phyloP scores from a whole-genome alignment of 2,113 vertebrate genomes.

The Alligator mississippiensis region DNA sequence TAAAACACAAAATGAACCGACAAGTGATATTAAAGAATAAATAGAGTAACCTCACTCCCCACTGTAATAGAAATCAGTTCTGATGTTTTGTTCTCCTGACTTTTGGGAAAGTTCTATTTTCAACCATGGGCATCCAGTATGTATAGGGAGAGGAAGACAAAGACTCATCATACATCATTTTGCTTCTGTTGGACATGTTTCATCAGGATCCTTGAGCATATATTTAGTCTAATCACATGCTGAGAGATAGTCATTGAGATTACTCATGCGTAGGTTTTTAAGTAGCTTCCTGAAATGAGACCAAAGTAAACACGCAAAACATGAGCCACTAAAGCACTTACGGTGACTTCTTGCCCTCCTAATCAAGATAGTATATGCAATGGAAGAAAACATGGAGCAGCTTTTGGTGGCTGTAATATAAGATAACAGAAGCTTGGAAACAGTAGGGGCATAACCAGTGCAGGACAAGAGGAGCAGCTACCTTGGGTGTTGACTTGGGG shows the following conservation, averaged over 20 bases:
- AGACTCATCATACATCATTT: background rate
- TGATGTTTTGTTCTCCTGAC: background rate
- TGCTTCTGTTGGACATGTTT: background rate
- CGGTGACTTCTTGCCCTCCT: background rate
- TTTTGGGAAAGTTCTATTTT: background rate
- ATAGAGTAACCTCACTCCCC: background rate
- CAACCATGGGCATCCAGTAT: background rate
- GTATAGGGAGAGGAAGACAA: background rate
- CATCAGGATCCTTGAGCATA: background rate
- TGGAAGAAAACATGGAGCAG: background rate
- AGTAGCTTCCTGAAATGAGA: background rate
- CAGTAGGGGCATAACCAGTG: too few relatives aligned
- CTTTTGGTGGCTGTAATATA: background rate
- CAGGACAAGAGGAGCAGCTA: too few relatives aligned
- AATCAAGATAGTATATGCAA: background rate
- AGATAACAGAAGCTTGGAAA: background rate
- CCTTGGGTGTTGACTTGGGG: too few relatives aligned
- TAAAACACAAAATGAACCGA: slow-evolving; percentile 8
- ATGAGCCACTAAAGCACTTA: background rate
- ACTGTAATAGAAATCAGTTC: background rate
- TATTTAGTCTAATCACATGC: too few relatives aligned
- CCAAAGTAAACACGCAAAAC: background rate
- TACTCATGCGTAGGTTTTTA: background rate
- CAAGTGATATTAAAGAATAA: background rate
- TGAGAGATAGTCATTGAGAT: background rate